phyloP scores from a whole-genome alignment of 1,140 invertebrate genomes.

The Ruditapes philippinarum region DNA sequence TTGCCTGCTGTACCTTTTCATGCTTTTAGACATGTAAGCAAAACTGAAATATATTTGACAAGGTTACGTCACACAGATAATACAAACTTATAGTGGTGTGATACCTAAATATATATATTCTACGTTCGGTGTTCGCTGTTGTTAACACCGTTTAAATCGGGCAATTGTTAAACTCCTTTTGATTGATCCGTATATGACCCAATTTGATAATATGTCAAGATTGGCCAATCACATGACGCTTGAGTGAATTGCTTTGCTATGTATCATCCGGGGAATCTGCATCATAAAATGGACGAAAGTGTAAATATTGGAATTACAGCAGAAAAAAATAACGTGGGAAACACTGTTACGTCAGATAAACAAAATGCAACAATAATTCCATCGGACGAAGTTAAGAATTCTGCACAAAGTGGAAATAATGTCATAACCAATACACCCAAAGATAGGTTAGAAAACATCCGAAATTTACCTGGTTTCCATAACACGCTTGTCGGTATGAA shows the following conservation, averaged over 20 bases:
- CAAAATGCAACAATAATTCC: not conserved
- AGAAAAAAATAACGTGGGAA: slow-evolving; percentile 4
- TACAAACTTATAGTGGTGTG: too few species aligned
- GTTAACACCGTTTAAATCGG: too few species aligned
- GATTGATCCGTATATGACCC: not conserved
- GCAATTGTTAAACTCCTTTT: not conserved
- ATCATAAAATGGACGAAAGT: slow-evolving; percentile 62
- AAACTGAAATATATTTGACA: too few species aligned
- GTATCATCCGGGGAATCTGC: slow-evolving; percentile 44
- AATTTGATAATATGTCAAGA: not conserved
- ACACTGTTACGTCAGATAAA: not conserved
- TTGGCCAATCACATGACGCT: slow-evolving; percentile 1
- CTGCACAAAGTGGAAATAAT: slow-evolving; percentile 70
- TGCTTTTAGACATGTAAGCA: too few species aligned
- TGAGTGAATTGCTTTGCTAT: not conserved
- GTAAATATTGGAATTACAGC: slow-evolving; percentile 53
- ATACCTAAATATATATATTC: too few species aligned
- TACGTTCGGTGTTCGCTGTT: too few species aligned
- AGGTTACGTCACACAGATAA: too few species aligned
- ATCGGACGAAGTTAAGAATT: slow-evolving; percentile 33
- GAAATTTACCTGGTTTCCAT: slow-evolving; percentile 85
- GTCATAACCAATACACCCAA: slow-evolving; percentile 76
- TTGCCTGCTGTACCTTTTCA: too few species aligned
- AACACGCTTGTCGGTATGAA: slow-evolving; percentile 58
- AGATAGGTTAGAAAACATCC: slow-evolving; percentile 80